Percentiles rank a stretch among this genome's conserved stretches.
Evolutionary conservation across 2,113 vertebrate genomes (phyloP).

Genomic region (Chaetura pelagica): DNA sequence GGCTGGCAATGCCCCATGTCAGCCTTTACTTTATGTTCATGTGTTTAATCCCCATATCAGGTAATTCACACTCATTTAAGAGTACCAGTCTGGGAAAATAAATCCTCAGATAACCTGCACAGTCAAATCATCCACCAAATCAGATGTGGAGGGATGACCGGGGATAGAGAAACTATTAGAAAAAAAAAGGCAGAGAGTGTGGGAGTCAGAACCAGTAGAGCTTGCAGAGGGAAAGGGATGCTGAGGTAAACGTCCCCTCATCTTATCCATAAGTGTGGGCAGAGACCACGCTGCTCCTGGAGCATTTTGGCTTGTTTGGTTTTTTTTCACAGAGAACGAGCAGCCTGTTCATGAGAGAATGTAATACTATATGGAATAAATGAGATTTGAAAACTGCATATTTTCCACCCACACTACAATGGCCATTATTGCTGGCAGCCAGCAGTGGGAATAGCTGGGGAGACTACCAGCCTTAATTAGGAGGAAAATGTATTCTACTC

Average conservation of each 20-base stretch:
- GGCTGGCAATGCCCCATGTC: background rate
- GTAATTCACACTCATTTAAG: slow-evolving; percentile 61
- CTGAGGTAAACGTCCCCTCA: slow-evolving; percentile 41
- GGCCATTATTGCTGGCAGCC: slow-evolving; percentile 53
- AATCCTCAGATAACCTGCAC: slow-evolving; percentile 40
- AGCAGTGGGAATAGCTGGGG: slow-evolving; percentile 52
- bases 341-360: slow-evolving; percentile 50
- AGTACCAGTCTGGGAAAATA: slow-evolving; percentile 40
- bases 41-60: slow-evolving; percentile 56
- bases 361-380: slow-evolving; percentile 58
- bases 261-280: slow-evolving; percentile 10
- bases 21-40: slow-evolving; percentile 19
- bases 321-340: slow-evolving; percentile 18
- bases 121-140: slow-evolving; percentile 46
- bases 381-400: slow-evolving; percentile 62
- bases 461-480: slow-evolving; percentile 60
- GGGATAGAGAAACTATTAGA: slow-evolving; percentile 6
- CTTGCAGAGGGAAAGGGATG: background rate
- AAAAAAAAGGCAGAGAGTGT: background rate
- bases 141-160: background rate
- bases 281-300: slow-evolving; percentile 5
- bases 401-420: slow-evolving; percentile 64
- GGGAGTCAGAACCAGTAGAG: slow-evolving; percentile 9
- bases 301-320: slow-evolving; percentile 31
- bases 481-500: slow-evolving; percentile 42